phyloP scores from a whole-genome alignment of 2,113 vertebrate genomes.

The Circaetus cinerascens region DNA sequence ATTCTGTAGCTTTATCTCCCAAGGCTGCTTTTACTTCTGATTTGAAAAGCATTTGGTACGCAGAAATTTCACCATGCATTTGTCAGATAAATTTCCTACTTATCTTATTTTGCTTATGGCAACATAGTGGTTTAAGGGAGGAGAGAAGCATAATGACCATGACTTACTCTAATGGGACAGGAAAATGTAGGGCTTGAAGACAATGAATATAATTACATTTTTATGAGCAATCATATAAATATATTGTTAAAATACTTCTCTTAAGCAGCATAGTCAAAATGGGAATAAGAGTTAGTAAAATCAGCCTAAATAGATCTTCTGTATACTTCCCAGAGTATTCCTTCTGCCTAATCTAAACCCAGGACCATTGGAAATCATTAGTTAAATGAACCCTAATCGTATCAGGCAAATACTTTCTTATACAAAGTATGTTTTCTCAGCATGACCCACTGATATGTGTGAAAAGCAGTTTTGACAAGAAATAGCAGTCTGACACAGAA shows the following conservation, averaged over 20 bases:
- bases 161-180: slow-evolving; percentile 58
- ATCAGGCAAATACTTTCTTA: neutral
- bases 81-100: slow-evolving; percentile 66
- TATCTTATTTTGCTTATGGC: slow-evolving; percentile 59
- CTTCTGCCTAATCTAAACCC: neutral
- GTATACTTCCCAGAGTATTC: neutral
- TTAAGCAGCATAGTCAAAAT: slow-evolving; percentile 19
- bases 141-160: slow-evolving; percentile 39
- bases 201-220: slow-evolving; percentile 55
- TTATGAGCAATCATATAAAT: slow-evolving; percentile 58
- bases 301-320: neutral
- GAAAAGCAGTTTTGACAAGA: neutral
- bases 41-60: slow-evolving; percentile 63
- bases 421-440: neutral
- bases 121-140: slow-evolving; percentile 4
- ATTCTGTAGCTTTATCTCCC: slow-evolving; percentile 63
- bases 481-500: neutral
- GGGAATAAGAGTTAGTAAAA: neutral
- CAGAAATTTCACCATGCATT: slow-evolving; percentile 55
- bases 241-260: slow-evolving; percentile 32
- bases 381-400: neutral
- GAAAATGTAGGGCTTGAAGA: slow-evolving; percentile 49
- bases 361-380: neutral
- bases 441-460: neutral
- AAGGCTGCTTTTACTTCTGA: slow-evolving; percentile 58